These are phyloP conservation scores for Cryptotis parvus DNA, from an alignment of 2,113 vertebrate species.

Conservation along the genomic window DNA sequence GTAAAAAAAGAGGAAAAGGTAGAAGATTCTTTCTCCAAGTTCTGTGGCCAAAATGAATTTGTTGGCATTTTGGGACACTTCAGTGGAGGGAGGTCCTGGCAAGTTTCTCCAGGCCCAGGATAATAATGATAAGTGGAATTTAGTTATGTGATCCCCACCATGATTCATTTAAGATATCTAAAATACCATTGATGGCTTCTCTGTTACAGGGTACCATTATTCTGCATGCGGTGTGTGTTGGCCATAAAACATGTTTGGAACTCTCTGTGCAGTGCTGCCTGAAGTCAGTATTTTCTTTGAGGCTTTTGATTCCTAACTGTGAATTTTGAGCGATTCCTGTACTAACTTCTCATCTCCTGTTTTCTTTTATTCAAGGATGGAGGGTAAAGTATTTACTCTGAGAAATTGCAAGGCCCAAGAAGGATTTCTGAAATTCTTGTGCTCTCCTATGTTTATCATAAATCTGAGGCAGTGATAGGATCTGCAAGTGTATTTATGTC, in stretches of 20 bases:
- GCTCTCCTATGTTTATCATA: constrained; percentile 76
- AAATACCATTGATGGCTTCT: constrained; percentile 39
- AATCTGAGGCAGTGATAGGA: constrained; percentile 80
- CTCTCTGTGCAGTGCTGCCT: background rate
- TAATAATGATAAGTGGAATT: constrained; percentile 66
- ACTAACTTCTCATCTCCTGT: background rate
- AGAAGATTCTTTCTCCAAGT: background rate
- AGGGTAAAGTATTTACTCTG: constrained; percentile 69
- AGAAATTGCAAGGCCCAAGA: constrained; percentile 69
- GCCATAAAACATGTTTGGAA: constrained; percentile 35
- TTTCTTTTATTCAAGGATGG: constrained; percentile 46
- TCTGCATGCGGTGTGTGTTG: background rate
- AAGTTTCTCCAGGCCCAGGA: constrained; percentile 4
- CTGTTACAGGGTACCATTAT: background rate
- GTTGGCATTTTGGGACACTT: constrained; percentile 48
- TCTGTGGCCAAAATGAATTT: constrained; percentile 42
- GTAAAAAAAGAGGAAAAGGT: background rate
- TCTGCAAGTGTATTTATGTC: constrained; percentile 81
- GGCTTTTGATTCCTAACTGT: background rate
- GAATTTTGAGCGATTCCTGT: constrained; percentile 23
- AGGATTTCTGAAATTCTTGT: constrained; percentile 74
- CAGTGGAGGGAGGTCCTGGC: constrained; percentile 35
- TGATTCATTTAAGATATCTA: constrained; percentile 62
- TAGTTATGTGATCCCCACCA: constrained; percentile 61
- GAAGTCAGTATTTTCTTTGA: background rate